These are phyloP conservation scores for Salminus brasiliensis DNA, from an alignment of 2,113 vertebrate species.

Conservation along the genomic window DNA sequence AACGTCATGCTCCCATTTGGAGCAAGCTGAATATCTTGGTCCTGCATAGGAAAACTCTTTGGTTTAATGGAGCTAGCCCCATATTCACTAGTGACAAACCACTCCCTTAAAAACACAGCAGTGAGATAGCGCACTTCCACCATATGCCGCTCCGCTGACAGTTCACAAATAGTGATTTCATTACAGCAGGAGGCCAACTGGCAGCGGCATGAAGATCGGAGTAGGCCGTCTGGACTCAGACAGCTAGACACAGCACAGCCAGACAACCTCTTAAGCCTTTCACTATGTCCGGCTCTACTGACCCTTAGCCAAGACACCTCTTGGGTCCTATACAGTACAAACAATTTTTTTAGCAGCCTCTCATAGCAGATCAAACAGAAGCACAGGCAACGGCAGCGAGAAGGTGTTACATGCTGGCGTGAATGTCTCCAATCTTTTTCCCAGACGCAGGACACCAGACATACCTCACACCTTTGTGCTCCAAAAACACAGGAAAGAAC, in stretches of 20 bases:
- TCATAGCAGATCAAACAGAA: constrained; percentile 14
- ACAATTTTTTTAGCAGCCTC: constrained; percentile 3
- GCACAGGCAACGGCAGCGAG: constrained; percentile 10
- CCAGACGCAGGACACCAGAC: constrained; percentile 61
- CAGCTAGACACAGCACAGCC: constrained; percentile 17
- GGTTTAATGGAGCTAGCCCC: constrained; percentile 10
- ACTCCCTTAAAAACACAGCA: constrained; percentile 32
- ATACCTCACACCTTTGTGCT: constrained; percentile 63
- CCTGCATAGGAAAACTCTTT: background rate
- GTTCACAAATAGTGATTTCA: constrained; percentile 37
- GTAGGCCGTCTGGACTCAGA: constrained; percentile 26
- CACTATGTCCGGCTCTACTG: constrained; percentile 33
- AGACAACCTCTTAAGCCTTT: constrained; percentile 40
- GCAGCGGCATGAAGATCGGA: constrained; percentile 32
- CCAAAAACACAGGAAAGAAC: background rate
- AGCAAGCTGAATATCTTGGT: background rate
- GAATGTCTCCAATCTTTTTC: constrained; percentile 47
- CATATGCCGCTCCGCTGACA: constrained; percentile 49
- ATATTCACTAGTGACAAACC: constrained; percentile 41
- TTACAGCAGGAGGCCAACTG: constrained; percentile 52
- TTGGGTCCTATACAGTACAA: constrained; percentile 24
- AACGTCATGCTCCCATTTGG: background rate
- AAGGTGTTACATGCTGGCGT: constrained; percentile 29
- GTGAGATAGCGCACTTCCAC: constrained; percentile 35
- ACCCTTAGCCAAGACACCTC: constrained; percentile 30